Evolutionary conservation across 2,888 invertebrate species (phyloP), one percentile per base, ranked within the genome.

Genomic region (Iselma pallidipennis): DNA sequence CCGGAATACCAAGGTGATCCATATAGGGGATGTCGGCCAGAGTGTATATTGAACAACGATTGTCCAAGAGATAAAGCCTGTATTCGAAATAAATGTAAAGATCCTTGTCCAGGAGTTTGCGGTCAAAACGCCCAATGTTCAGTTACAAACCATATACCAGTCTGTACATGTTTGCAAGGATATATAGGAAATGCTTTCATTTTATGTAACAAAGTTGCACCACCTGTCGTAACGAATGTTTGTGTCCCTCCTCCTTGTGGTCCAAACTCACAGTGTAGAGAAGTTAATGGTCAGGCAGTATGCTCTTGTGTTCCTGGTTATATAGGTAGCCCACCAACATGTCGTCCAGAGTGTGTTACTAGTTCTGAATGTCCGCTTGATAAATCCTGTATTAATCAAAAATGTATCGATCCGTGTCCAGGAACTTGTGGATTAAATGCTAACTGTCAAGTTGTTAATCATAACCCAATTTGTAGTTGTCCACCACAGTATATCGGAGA

Each of bases 401-500:
- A 83, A 72, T 86, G 85, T 69, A 74, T 78, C 4, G 81, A 84
- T 65, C 85, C 85, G 3, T 86, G 85, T 66, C 83, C 84, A 0
- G 85, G 83, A 28, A 81, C 84, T 2, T 88, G 88, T 70, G 88
- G 88, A 31, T 82, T 85, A 55, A 87, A 88, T 71, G 88, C 92
- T 4, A 85, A 86, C 66, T 92, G 92, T 73, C 84, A 85, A 76
- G 89, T 90, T 2, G 83, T 88, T 37, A 90, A 90, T 74, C 92
- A 92, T 76, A 88, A 88, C 64, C 91, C 92, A 1, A 86, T 91
- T 66, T 92, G 92, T 77, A 86, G 85, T 54, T 93, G 92, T 76
- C 84, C 83, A 50, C 80, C 76, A 64, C 86, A 87, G 49, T 91
- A 85, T 72, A 87, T 88, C 69, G 90, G 92, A 66, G 90, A 92